Evolutionary conservation across 1,140 invertebrate species (phyloP).

Genomic region (Drosophila nannoptera): DNA sequence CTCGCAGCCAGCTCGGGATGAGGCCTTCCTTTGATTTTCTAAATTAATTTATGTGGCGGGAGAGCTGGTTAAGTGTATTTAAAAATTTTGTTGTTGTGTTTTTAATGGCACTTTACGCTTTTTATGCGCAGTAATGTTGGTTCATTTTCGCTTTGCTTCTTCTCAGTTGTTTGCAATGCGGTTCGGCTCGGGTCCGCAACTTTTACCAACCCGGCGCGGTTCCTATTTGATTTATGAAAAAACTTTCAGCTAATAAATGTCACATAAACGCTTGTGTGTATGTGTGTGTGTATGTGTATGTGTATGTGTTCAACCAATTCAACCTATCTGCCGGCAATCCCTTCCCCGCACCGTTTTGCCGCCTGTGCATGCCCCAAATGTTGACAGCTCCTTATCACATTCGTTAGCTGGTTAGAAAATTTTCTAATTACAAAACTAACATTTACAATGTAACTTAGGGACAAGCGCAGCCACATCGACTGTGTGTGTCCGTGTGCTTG

Average conservation of each 20-base stretch:
- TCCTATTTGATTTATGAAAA: constrained; percentile 62
- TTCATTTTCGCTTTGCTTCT: constrained; percentile 15
- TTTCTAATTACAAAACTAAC: constrained; percentile 78
- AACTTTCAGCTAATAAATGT: constrained; percentile 75
- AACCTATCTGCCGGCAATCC: not conserved
- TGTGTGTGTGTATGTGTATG: constrained; percentile 16
- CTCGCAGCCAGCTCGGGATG: constrained; percentile 1
- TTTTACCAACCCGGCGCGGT: constrained; percentile 31
- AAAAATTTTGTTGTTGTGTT: constrained; percentile 32
- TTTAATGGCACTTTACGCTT: constrained; percentile 30
- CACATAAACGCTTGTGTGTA: constrained; percentile 46
- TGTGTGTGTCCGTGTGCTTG: constrained; percentile 4
- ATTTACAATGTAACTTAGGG: constrained; percentile 73
- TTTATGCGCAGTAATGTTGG: constrained; percentile 6
- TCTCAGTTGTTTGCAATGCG: not conserved
- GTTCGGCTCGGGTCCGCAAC: not conserved
- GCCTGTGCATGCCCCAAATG: constrained; percentile 1
- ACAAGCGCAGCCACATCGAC: constrained; percentile 36
- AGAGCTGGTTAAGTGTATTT: constrained; percentile 38
- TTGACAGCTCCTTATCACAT: constrained; percentile 36
- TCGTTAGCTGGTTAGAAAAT: constrained; percentile 62
- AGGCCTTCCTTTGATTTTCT: constrained; percentile 1
- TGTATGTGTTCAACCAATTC: not conserved
- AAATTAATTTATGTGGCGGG: constrained; percentile 52
- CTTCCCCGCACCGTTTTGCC: not conserved